Base-by-base conservation (phyloP, 1,140 invertebrate genomes). In the Cydia strobilella region DNA sequence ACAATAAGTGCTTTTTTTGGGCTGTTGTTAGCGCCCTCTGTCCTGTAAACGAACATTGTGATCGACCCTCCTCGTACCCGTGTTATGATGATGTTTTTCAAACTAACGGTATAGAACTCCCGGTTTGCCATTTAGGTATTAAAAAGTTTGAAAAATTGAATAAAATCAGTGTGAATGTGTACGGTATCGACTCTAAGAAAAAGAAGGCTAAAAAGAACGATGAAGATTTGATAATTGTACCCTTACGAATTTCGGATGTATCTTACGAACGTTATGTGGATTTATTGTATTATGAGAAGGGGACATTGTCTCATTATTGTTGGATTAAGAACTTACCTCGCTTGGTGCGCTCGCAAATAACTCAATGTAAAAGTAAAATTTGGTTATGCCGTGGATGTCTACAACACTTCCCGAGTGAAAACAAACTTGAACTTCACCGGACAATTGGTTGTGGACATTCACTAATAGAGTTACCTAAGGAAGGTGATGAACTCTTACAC, bases 401-500 rank as follows among this genome's bases (percentile, higher is more conserved):
- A 69, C 65, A 69, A 69, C 27, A 69, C 35, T 69, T 69, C 39
- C 10, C 1, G 1, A 18, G 7, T 69, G n/a, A 35, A 10, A 18
- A n/a, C 6, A 69, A 69, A 39, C 65, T 69, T n/a, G n/a, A 69
- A 69, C 31, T 69, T 2, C 65, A 69, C 9, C 1, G 1, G 2
- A 42, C 27, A 5, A 31, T 69, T 1, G 65, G 65, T 12, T 69
- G 65, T 12, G 63, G 25, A 7, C 6, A 39, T 1, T 20, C 7
- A 7, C 65, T 69, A n/a, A 15, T 69, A 35, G 15, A 69, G 18
- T n/a, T 69, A 42, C 65, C 65, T 69, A 42, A 83, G 42, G 76
- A 79, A 72, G 42, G 77, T 9, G 74, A 81, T 10, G 74, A 78
- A 25, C 66, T 66, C 25, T 71, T 86, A 75, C 18, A 81, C 42